These are phyloP conservation scores for Capromys pilorides DNA, from an alignment of 2,797 vertebrate species.

Conservation along the genomic window DNA sequence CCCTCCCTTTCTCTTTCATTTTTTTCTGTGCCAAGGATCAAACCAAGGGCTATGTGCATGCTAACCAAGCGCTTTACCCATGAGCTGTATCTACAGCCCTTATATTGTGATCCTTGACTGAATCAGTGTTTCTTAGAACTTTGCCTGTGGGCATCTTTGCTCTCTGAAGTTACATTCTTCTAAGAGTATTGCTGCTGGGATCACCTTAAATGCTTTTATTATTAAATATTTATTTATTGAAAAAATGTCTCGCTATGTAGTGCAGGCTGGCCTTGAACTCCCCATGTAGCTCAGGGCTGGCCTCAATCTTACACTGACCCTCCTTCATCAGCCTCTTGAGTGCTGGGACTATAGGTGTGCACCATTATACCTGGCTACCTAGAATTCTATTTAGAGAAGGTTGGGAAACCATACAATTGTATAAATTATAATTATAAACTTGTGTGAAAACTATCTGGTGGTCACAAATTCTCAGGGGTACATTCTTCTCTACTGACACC, in stretches of 20 bases:
- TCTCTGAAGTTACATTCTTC: neutral
- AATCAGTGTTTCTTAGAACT: neutral
- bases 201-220: too few relatives aligned
- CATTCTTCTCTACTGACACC: neutral
- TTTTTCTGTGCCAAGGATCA: neutral
- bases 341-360: neutral
- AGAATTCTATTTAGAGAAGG: neutral
- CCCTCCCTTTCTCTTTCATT: neutral
- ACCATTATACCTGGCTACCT: neutral
- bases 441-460: neutral
- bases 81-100: neutral
- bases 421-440: neutral
- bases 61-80: neutral
- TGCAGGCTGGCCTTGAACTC: neutral
- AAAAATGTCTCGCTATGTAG: neutral
- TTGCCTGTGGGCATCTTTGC: neutral
- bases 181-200: neutral
- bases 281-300: neutral
- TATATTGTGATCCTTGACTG: neutral
- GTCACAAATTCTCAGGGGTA: neutral
- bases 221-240: neutral
- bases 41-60: neutral
- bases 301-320: neutral
- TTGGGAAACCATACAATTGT: neutral
- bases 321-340: neutral